Base-by-base conservation (phyloP, 2,113 vertebrate genomes). In the Podiceps cristatus region DNA sequence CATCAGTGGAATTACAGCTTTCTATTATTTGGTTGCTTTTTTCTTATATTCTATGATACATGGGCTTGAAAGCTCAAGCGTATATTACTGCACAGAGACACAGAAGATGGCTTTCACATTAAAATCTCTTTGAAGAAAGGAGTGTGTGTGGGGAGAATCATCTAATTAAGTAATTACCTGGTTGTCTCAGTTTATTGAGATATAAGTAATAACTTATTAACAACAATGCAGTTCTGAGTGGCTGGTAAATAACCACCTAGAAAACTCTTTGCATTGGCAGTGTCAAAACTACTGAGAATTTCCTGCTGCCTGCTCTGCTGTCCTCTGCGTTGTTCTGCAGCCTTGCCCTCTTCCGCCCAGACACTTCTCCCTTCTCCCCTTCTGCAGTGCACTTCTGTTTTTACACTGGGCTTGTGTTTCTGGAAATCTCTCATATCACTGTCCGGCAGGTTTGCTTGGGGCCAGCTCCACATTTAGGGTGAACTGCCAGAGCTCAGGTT, bases 11-110 rank as follows among this genome's bases (percentile, higher is more conserved):
- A 96, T 97, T 95, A 95, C 91, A 92, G 69, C 77, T 89, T 28
- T 92, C 83, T 96, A 87, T 97, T 96, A 96, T 96, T 95, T 95
- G 76, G 91, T 58, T 89, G 80, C 25, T 89, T 92, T 95, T 95
- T 91, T 71, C 63, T 84, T 88, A 58, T 68, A 49, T 68, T 87
- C 49, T 86, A 8, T 94, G 95, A 92, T 60, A 89, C 91, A 92
- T 31, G 68, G 76, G 35, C 60, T 90, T 92, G 77, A 91, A 95
- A 86, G 11, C 83, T 87, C 76, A 92, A 84, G 79, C 74, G 80
- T 58, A 13, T 80, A 67, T 89, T 91, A 63, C 64, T 63, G 37
- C 44, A 52, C 24, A 64, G 79, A 89, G 66, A 85, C 83, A 72
- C 1, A 77, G 69, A 94, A 78, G 44, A 78, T 78, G 58, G 73